phyloP scores from a whole-genome alignment of 2,113 vertebrate genomes.

The Phyllostomus hastatus region DNA sequence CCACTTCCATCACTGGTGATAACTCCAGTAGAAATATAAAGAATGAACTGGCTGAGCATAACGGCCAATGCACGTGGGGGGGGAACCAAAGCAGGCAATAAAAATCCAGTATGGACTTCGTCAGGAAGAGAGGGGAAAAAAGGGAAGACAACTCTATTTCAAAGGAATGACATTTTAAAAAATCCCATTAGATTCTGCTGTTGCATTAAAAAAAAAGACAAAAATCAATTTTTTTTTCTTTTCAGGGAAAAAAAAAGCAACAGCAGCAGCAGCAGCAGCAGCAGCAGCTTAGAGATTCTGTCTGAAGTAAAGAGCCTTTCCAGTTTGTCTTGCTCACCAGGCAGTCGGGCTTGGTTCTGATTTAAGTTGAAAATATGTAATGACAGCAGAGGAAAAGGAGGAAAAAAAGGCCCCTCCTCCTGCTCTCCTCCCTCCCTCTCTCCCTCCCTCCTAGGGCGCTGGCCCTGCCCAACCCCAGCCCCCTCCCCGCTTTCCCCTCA shows the following conservation, averaged over 20 bases:
- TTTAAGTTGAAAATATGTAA: constrained; percentile 75
- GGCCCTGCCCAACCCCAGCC: background rate
- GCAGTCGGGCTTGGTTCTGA: constrained; percentile 54
- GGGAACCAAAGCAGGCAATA: background rate
- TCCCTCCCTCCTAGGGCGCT: background rate
- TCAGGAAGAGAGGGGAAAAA: background rate
- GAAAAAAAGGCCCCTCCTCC: constrained; percentile 76
- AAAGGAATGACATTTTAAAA: background rate
- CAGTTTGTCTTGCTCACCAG: constrained; percentile 29
- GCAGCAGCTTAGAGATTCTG: constrained; percentile 35
- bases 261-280: too few relatives aligned
- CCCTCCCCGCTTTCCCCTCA: background rate
- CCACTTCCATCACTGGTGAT: background rate
- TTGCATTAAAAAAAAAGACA: background rate
- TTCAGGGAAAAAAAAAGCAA: background rate
- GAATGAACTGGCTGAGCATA: constrained; percentile 41
- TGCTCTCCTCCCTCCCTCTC: background rate
- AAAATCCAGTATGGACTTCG: constrained; percentile 16
- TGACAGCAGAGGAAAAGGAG: constrained; percentile 72
- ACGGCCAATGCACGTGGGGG: background rate
- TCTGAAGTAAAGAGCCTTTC: constrained; percentile 27
- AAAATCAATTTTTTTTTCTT: background rate
- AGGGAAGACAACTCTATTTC: background rate
- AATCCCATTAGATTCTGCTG: background rate
- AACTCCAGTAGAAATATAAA: constrained; percentile 50